Percentiles rank a stretch among this genome's conserved stretches.
These are phyloP conservation scores for Prorops nasuta DNA, from an alignment of 1,140 invertebrate genomes.

Conservation along the genomic window DNA sequence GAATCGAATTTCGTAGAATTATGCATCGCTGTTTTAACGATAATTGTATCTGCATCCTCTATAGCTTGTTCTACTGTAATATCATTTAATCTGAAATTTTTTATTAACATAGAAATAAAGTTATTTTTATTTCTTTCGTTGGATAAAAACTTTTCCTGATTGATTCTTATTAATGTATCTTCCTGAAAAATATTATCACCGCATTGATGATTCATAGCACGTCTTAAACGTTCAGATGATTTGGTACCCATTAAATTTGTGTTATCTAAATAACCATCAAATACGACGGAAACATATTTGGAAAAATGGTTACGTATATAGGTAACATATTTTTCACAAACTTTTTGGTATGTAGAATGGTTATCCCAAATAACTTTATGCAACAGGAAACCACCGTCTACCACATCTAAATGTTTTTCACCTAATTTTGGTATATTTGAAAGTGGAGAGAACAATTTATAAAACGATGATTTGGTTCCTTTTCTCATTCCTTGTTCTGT, in stretches of 20 bases:
- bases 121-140: conserved; percentile 37
- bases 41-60: conserved; percentile 43
- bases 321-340: conserved; percentile 14
- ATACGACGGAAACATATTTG: conserved; percentile 13
- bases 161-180: conserved; percentile 35
- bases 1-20: conserved; percentile 21
- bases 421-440: neutral
- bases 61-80: conserved; percentile 33
- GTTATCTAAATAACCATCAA: conserved; percentile 21
- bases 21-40: conserved; percentile 40
- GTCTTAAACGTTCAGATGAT: conserved; percentile 4
- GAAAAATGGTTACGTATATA: conserved; percentile 19
- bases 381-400: conserved; percentile 26
- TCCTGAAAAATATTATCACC: conserved; percentile 37
- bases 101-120: conserved; percentile 30
- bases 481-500: conserved; percentile 37
- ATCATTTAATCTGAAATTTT: conserved; percentile 33
- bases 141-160: conserved; percentile 40
- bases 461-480: conserved; percentile 39
- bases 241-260: conserved; percentile 3
- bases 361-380: conserved; percentile 23
- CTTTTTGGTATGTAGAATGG: conserved; percentile 10
- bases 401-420: neutral
- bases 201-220: neutral
- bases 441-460: conserved; percentile 37